A percentile compares a stretch with the other conserved stretches of the same genome.
These are phyloP conservation scores for Noctua fimbriata DNA, from an alignment of 2,888 invertebrate genomes.

Conservation along the genomic window DNA sequence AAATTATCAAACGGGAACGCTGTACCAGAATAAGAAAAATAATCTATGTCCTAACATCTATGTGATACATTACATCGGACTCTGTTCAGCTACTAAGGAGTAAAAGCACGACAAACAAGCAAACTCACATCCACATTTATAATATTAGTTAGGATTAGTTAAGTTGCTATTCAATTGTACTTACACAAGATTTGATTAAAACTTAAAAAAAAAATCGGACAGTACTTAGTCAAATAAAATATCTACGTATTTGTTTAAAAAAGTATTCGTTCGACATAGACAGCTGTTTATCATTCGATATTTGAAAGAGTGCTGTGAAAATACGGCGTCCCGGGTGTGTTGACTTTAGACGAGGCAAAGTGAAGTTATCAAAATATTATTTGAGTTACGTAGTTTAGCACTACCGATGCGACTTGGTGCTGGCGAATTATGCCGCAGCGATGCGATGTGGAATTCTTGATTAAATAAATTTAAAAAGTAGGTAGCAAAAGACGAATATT, in stretches of 20 bases:
- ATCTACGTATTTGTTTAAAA: conserved; percentile 13
- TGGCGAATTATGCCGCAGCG: conserved; percentile 1
- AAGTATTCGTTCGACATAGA: conserved; percentile 2
- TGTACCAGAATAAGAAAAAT: not conserved
- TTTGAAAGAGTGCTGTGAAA: conserved; percentile 47
- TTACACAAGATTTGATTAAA: not conserved
- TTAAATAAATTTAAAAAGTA: conserved; percentile 1
- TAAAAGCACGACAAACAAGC: not conserved
- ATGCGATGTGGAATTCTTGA: conserved; percentile 16
- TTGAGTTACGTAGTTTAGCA: conserved; percentile 25
- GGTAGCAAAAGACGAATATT: not conserved
- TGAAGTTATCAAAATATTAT: conserved; percentile 51
- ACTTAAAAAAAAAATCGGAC: no score
- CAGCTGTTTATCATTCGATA: conserved; percentile 41
- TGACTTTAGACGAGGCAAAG: conserved; percentile 28
- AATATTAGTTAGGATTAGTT: no score
- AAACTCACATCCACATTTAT: not conserved
- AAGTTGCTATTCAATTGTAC: no score
- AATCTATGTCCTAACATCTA: not conserved
- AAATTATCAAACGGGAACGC: not conserved
- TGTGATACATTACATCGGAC: not conserved
- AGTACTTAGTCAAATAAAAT: not conserved
- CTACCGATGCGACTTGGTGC: conserved; percentile 20
- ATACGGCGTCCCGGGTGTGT: conserved; percentile 31
- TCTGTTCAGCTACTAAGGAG: not conserved